Conservation (phyloP, 2,888 invertebrate species). For the Rhamnusium bicolor region DNA sequence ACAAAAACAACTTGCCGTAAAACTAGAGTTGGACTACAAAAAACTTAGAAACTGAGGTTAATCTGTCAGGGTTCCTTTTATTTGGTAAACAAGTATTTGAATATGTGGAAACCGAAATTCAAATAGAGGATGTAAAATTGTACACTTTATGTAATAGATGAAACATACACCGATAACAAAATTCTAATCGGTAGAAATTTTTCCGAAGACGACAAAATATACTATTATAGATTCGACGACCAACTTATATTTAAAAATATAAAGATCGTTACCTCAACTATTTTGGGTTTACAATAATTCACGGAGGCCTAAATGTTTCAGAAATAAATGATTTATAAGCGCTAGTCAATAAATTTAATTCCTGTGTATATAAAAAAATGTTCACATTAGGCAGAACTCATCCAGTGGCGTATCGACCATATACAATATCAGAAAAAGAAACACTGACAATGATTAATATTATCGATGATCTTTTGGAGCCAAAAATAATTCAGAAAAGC, state of each 20-base stretch:
- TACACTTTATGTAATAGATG: not conserved
- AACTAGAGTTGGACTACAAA: too few species aligned
- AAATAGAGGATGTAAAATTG: conserved; percentile 4
- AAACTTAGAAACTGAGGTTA: too few species aligned
- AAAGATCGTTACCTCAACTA: not conserved
- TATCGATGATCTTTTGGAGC: conserved; percentile 13
- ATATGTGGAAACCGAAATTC: not conserved
- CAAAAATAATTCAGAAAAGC: conserved; percentile 26
- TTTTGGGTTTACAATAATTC: not conserved
- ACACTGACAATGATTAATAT: conserved; percentile 6
- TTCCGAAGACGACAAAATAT: conserved; percentile 15
- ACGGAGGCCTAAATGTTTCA: too few species aligned
- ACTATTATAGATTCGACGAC: conserved; percentile 4
- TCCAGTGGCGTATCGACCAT: conserved; percentile 15
- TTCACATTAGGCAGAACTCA: not conserved
- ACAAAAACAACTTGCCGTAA: too few species aligned
- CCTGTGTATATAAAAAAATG: too few species aligned
- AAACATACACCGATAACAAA: not conserved
- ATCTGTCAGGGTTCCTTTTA: conserved; percentile 12
- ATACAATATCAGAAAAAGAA: conserved; percentile 23
- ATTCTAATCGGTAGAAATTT: conserved; percentile 24
- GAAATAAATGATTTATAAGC: not conserved
- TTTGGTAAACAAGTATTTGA: not conserved
- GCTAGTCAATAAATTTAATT: too few species aligned
- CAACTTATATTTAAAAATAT: not conserved